phyloP scores from a whole-genome alignment of 1,140 invertebrate species.

The Papilio dardanus region DNA sequence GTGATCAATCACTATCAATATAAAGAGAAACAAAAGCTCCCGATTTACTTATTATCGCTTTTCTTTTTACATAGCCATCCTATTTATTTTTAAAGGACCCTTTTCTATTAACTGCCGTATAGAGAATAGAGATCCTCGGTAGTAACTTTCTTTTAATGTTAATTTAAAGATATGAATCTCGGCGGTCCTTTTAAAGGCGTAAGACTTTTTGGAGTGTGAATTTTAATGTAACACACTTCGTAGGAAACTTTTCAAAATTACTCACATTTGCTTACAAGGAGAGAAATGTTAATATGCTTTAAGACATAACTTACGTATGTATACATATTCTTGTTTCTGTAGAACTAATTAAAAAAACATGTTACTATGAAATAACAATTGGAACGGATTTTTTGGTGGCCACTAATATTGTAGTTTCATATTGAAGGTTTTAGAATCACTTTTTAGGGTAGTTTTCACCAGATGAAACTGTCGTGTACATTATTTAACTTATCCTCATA shows the following conservation, averaged over 20 bases:
- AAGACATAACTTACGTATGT: no score
- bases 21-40: not conserved
- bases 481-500: no score
- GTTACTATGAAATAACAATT: not conserved
- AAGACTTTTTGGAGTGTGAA: constrained; percentile 18
- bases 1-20: not conserved
- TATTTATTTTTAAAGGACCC: not conserved
- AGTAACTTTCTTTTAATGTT: constrained; percentile 51
- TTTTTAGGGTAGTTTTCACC: no score
- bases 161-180: constrained; percentile 55
- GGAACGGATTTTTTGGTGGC: no score
- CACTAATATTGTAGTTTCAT: no score
- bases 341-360: no score
- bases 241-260: not conserved
- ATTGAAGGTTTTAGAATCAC: no score
- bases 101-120: constrained; percentile 11
- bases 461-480: no score
- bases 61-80: not conserved
- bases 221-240: not conserved
- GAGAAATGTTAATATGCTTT: no score
- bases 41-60: not conserved
- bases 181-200: not conserved
- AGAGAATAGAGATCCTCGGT: constrained; percentile 7
- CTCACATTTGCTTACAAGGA: no score
- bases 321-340: no score